A percentile compares a stretch with the other conserved stretches of the same genome.
Evolutionary conservation across 2,888 invertebrate genomes (phyloP).

Genomic region (Polymixis lichenea): DNA sequence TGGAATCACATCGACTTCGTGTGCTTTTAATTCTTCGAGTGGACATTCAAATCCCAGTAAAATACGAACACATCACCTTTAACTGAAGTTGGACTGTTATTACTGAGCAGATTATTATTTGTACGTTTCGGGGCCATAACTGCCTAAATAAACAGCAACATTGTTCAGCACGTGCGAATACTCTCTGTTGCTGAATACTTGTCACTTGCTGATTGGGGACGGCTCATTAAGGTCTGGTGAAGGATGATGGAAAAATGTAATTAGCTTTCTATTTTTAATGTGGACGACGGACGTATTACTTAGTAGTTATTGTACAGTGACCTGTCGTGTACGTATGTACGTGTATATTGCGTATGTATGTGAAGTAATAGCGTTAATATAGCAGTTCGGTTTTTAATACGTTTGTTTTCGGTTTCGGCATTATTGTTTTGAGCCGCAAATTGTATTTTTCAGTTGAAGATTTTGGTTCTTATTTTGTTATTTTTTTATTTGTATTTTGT

Average conservation of each 20-base stretch:
- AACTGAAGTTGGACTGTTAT: conserved; percentile 16
- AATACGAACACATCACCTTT: background rate
- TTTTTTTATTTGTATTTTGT: too few species aligned
- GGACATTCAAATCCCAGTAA: background rate
- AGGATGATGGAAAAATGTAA: conserved; percentile 23
- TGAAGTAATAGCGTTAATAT: too few species aligned
- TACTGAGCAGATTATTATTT: conserved; percentile 30
- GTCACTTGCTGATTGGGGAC: conserved; percentile 36
- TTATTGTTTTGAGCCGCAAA: too few species aligned
- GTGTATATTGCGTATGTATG: too few species aligned
- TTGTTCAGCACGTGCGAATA: conserved; percentile 13
- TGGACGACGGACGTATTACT: background rate
- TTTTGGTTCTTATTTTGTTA: too few species aligned
- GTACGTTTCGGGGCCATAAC: conserved; percentile 5
- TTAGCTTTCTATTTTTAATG: background rate
- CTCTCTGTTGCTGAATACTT: conserved; percentile 19
- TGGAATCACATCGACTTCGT: too few species aligned
- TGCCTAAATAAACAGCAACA: conserved; percentile 23
- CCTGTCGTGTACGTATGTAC: too few species aligned
- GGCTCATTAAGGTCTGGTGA: conserved; percentile 15
- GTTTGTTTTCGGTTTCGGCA: too few species aligned
- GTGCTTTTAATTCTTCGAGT: background rate
- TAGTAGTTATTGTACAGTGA: background rate
- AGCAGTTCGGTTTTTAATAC: too few species aligned
- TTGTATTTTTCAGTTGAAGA: too few species aligned